phyloP scores from a whole-genome alignment of 2,888 invertebrate genomes.

The Acanthosoma haemorrhoidale region DNA sequence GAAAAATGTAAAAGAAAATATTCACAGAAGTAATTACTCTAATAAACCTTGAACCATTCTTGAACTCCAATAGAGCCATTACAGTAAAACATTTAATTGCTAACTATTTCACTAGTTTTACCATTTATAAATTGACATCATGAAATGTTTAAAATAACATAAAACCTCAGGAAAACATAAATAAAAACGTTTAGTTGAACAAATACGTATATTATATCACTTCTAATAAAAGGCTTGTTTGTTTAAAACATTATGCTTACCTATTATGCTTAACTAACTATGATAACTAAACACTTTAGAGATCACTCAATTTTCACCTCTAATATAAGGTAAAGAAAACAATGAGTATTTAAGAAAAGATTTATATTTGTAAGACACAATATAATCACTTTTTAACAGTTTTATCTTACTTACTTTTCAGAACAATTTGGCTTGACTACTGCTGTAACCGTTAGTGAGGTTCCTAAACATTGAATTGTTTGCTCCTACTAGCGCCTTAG shows the following conservation, averaged over 20 bases:
- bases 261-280: background rate
- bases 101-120: too few relatives aligned
- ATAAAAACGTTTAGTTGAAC: background rate
- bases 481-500: background rate
- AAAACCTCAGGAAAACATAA: too few relatives aligned
- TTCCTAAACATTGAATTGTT: constrained; percentile 6
- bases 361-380: background rate
- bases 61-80: too few relatives aligned
- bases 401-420: background rate
- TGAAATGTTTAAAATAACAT: too few relatives aligned
- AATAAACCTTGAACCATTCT: too few relatives aligned
- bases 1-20: too few relatives aligned
- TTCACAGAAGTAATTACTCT: too few relatives aligned
- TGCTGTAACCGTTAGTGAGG: constrained; percentile 5
- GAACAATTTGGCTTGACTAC: constrained; percentile 8
- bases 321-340: too few relatives aligned
- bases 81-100: too few relatives aligned
- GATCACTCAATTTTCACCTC: background rate
- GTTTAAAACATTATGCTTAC: background rate
- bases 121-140: too few relatives aligned
- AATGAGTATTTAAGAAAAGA: background rate
- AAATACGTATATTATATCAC: too few relatives aligned
- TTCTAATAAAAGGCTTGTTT: background rate
- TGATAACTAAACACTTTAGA: background rate
- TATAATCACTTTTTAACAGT: background rate